phyloP scores from a whole-genome alignment of 64 coral and sea anemone genomes.

The Stichodactyla helianthus region DNA sequence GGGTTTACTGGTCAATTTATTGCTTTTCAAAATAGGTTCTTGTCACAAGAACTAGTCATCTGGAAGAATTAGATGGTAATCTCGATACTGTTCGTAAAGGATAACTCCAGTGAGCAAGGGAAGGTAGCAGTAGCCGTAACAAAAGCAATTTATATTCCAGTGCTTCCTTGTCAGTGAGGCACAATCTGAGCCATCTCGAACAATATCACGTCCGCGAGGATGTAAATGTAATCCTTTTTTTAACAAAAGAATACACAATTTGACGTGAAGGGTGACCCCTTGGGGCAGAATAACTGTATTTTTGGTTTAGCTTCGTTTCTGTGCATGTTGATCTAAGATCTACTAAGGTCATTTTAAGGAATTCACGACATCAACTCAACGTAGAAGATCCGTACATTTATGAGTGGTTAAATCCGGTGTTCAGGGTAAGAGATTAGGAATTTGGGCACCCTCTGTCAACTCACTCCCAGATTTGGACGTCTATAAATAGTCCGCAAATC shows the following conservation, averaged over 20 bases:
- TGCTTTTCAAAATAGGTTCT: not conserved
- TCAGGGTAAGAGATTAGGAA: not conserved
- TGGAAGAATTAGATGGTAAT: not conserved
- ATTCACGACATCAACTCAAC: not conserved
- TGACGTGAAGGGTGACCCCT: conserved; percentile 10
- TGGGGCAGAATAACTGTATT: not conserved
- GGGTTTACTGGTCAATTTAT: not conserved
- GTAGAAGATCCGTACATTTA: not conserved
- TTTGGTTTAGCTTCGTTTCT: not conserved
- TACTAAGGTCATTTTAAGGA: conserved; percentile 16
- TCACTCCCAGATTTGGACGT: not conserved
- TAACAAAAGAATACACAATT: not conserved
- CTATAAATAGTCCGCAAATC: conserved; percentile 9
- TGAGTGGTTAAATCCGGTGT: not conserved
- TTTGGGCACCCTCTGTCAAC: not conserved
- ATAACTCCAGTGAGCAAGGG: not conserved
- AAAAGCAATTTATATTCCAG: not conserved
- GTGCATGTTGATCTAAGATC: not conserved
- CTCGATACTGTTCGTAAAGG: not conserved
- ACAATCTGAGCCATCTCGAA: not conserved
- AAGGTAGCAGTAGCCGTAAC: not conserved
- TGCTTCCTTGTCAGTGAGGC: not conserved
- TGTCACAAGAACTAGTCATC: not conserved
- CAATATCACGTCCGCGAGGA: not conserved
- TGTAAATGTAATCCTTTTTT: not conserved